Evolutionary conservation across 2,888 invertebrate species (phyloP).

Genomic region (Antheraea assamensis): DNA sequence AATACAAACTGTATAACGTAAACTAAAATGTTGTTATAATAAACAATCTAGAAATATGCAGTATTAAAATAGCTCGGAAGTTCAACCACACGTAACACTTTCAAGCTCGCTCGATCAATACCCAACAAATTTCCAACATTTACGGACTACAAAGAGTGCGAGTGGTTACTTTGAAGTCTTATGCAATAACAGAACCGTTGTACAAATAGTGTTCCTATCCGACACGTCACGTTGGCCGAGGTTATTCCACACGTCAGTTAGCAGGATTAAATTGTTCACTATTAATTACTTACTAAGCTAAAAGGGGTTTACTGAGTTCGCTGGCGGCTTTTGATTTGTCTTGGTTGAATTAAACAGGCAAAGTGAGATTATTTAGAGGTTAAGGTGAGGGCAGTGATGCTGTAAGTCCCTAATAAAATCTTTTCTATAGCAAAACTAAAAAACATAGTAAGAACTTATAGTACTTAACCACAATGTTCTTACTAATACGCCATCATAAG

Average conservation of each 20-base stretch:
- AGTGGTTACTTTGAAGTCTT: constrained; percentile 52
- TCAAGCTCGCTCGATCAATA: constrained; percentile 35
- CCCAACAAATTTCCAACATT: constrained; percentile 36
- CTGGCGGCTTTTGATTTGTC: background rate
- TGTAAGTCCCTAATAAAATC: background rate
- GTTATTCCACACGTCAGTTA: constrained; percentile 15
- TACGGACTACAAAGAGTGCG: constrained; percentile 43
- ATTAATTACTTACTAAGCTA: constrained; percentile 11
- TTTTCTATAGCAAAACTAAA: background rate
- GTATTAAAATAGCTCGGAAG: constrained; percentile 35
- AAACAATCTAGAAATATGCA: constrained; percentile 18
- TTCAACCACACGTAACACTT: constrained; percentile 25
- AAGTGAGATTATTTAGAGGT: background rate
- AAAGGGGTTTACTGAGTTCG: background rate
- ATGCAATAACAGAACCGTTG: constrained; percentile 36
- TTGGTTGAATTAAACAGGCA: background rate
- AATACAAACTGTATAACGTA: background rate
- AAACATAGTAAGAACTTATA: background rate
- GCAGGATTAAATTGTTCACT: background rate
- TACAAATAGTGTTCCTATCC: constrained; percentile 11
- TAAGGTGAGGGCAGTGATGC: background rate
- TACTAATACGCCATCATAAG: background rate
- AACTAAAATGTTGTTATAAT: background rate
- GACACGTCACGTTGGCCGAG: constrained; percentile 2
- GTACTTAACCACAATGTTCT: background rate